Conservation (phyloP, 2,888 invertebrate species). For the Ernsta delagoae region DNA sequence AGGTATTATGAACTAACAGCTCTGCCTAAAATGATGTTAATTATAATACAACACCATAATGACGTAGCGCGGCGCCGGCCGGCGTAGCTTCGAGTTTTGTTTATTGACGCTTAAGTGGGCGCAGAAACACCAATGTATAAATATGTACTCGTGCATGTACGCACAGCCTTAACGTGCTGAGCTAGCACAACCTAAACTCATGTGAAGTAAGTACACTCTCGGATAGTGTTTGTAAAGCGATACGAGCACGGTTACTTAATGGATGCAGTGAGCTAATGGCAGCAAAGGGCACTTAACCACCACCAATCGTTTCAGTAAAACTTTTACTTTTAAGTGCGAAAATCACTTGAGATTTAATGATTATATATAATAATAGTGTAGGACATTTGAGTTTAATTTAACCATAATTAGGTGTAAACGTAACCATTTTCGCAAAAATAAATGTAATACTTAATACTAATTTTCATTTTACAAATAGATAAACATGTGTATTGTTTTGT, state of each 20-base stretch:
- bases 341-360: neutral
- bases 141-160: too few species aligned
- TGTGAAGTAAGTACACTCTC: neutral
- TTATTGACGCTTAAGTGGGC: neutral
- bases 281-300: neutral
- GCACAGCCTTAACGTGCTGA: neutral
- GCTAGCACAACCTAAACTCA: neutral
- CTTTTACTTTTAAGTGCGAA: neutral
- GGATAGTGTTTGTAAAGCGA: neutral
- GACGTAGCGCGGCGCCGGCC: neutral
- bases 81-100: neutral
- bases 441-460: too few species aligned
- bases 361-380: too few species aligned
- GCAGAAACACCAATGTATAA: too few species aligned
- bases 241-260: slow-evolving; percentile 1
- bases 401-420: too few species aligned
- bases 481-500: too few species aligned
- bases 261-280: neutral
- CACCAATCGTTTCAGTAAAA: neutral
- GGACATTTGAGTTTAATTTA: too few species aligned
- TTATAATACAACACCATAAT: neutral
- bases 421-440: too few species aligned
- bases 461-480: too few species aligned
- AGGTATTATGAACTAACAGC: neutral
- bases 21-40: neutral